phyloP scores from a whole-genome alignment of 1,140 invertebrate genomes.

The Ceratina australensis region DNA sequence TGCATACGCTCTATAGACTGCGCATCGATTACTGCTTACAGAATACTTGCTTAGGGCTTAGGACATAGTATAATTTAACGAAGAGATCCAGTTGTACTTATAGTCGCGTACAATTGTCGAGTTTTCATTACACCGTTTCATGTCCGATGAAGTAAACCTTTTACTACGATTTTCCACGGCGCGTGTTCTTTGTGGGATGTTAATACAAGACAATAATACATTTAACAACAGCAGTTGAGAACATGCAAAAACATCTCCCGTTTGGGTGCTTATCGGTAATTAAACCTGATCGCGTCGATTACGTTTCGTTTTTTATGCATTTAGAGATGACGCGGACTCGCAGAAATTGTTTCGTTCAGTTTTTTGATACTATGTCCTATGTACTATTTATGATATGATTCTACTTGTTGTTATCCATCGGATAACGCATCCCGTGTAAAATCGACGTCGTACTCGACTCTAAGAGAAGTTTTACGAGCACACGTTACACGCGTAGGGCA shows the following conservation, averaged over 20 bases:
- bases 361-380: conserved; percentile 45
- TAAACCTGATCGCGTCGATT: conserved; percentile 17
- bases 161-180: conserved; percentile 24
- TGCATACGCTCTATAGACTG: conserved; percentile 57
- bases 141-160: conserved; percentile 25
- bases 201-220: conserved; percentile 55
- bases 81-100: conserved; percentile 31
- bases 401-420: conserved; percentile 22
- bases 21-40: conserved; percentile 45
- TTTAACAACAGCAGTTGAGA: conserved; percentile 36
- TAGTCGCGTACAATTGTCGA: conserved; percentile 24
- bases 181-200: conserved; percentile 38
- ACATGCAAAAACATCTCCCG: conserved; percentile 8
- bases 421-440: conserved; percentile 33
- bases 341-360: conserved; percentile 11
- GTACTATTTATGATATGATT: conserved; percentile 31
- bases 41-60: conserved; percentile 46
- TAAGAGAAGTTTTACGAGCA: conserved; percentile 26
- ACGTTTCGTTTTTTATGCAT: background rate
- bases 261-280: conserved; percentile 27
- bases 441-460: conserved; percentile 19
- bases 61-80: conserved; percentile 45
- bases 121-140: conserved; percentile 31
- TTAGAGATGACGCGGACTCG: background rate
- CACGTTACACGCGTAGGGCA: conserved; percentile 43